Percentiles rank a stretch among this genome's conserved stretches.
phyloP scores from a whole-genome alignment of 2,797 vertebrate species.

The Epinephelus coioides region DNA sequence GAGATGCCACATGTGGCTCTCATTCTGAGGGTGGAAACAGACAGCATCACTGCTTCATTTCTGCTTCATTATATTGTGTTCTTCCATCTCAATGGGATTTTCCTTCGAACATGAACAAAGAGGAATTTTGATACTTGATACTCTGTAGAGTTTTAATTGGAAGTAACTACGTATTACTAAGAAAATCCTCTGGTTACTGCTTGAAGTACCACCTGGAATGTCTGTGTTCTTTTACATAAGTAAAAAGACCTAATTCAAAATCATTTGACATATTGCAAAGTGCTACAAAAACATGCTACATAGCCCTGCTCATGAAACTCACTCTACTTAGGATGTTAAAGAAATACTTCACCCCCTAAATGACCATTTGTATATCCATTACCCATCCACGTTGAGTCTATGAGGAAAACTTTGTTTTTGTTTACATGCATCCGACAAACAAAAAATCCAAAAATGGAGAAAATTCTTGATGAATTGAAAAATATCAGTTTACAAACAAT shows the following conservation, averaged over 20 bases:
- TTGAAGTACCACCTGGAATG: neutral
- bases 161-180: slow-evolving; percentile 9
- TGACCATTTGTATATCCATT: too few species aligned
- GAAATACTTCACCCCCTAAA: too few species aligned
- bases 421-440: too few species aligned
- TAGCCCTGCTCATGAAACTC: neutral
- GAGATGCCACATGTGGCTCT: slow-evolving; percentile 77
- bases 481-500: too few species aligned
- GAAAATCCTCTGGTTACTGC: slow-evolving; percentile 8
- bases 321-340: neutral
- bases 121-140: slow-evolving; percentile 34
- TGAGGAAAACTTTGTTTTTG: too few species aligned
- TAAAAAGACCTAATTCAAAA: neutral
- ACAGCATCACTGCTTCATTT: slow-evolving; percentile 61
- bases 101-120: slow-evolving; percentile 55
- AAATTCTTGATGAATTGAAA: too few species aligned
- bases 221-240: neutral
- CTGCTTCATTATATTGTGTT: slow-evolving; percentile 59
- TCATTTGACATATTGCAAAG: neutral
- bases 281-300: neutral
- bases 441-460: too few species aligned
- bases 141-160: slow-evolving; percentile 4
- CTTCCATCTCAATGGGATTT: slow-evolving; percentile 50
- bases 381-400: too few species aligned
- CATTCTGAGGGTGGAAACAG: slow-evolving; percentile 74